Conservation (phyloP, 1,140 invertebrate species). For the Doryteuthis pealeii region DNA sequence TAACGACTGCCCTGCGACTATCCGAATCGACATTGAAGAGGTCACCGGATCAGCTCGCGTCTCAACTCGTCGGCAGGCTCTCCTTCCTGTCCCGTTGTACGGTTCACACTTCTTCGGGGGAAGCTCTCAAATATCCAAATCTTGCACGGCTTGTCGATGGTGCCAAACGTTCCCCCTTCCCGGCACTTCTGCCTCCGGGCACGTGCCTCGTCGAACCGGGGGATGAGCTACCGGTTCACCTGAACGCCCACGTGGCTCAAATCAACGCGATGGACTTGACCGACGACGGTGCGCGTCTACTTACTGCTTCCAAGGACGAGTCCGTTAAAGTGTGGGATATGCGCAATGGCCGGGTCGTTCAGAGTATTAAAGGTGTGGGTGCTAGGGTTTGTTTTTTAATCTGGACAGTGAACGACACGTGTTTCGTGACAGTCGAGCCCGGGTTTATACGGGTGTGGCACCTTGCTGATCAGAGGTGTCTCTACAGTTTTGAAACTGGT, state of each 20-base stretch:
- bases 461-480: conserved; percentile 34
- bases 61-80: conserved; percentile 88
- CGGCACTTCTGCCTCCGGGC: conserved; percentile 48
- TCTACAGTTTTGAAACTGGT: conserved; percentile 38
- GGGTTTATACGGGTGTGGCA: conserved; percentile 50
- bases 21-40: conserved; percentile 69
- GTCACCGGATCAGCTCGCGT: conserved; percentile 92
- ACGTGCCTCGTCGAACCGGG: conserved; percentile 53
- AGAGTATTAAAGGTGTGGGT: conserved; percentile 50
- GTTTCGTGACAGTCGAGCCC: conserved; percentile 45
- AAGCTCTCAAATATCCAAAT: conserved; percentile 50
- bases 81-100: conserved; percentile 48
- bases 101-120: conserved; percentile 42
- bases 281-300: conserved; percentile 47
- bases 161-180: conserved; percentile 43
- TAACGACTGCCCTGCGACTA: conserved; percentile 90
- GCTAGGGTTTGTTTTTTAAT: conserved; percentile 39
- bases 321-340: conserved; percentile 57
- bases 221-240: conserved; percentile 50
- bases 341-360: conserved; percentile 46
- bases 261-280: conserved; percentile 52
- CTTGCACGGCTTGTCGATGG: conserved; percentile 42
- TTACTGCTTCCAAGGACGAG: conserved; percentile 52
- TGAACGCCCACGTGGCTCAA: conserved; percentile 52
- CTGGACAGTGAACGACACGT: conserved; percentile 38